Conservation (phyloP, 2,113 vertebrate genomes). For the Cavia porcellus region DNA sequence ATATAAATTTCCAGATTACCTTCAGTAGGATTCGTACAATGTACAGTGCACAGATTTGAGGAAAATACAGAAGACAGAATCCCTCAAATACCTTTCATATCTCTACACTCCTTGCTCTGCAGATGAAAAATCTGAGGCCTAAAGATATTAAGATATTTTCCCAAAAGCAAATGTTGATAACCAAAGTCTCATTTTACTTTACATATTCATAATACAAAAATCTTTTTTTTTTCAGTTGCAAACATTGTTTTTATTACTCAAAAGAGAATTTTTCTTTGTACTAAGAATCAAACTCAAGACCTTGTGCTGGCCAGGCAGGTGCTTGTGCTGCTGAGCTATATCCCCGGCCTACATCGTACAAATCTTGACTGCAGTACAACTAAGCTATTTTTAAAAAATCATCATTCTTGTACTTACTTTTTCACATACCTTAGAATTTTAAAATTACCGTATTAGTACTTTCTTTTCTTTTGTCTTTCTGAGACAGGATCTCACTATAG, state of each 20-base stretch:
- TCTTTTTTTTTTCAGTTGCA: no score
- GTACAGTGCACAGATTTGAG: not conserved
- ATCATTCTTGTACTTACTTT: not conserved
- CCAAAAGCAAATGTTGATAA: conserved; percentile 2
- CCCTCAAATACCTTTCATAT: not conserved
- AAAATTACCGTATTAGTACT: not conserved
- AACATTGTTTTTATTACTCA: no score
- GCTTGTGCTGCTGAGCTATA: no score
- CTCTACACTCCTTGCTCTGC: not conserved
- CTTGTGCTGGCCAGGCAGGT: no score
- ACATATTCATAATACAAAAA: not conserved
- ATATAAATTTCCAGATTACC: conserved; percentile 62
- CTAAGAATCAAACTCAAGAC: no score
- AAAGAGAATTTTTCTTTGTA: no score
- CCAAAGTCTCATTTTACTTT: not conserved
- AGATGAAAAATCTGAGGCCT: not conserved
- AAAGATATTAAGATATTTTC: not conserved
- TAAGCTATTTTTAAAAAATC: not conserved
- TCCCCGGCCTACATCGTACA: not conserved
- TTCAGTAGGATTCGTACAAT: not conserved
- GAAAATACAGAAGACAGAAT: conserved; percentile 25
- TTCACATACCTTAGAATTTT: not conserved
- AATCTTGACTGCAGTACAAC: not conserved
- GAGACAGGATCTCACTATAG: no score
- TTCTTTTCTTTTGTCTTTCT: no score